phyloP scores from a whole-genome alignment of 1,140 invertebrate species.

The Agrypnia vestita region DNA sequence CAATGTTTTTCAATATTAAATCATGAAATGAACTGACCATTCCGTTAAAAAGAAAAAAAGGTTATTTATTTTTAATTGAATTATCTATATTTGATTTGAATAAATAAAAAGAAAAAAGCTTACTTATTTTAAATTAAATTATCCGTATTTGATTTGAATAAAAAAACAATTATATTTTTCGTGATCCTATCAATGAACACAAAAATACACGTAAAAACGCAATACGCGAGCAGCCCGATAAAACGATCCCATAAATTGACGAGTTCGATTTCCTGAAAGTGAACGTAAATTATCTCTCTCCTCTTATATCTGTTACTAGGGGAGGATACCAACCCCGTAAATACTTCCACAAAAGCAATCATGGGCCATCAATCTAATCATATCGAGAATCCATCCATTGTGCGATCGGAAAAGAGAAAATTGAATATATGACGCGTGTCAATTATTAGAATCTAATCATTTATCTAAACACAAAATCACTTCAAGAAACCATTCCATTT shows the following conservation, averaged over 20 bases:
- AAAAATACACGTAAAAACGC: neutral
- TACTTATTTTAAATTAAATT: too few relatives aligned
- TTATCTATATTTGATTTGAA: too few relatives aligned
- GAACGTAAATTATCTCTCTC: constrained; percentile 30
- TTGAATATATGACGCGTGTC: constrained; percentile 52
- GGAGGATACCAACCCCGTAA: constrained; percentile 27
- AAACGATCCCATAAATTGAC: constrained; percentile 2
- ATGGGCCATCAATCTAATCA: constrained; percentile 58
- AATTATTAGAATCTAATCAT: neutral
- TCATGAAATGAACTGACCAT: too few relatives aligned
- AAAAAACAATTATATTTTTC: too few relatives aligned
- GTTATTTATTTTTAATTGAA: too few relatives aligned
- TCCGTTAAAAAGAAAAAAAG: too few relatives aligned
- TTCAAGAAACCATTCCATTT: too few relatives aligned
- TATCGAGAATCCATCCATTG: constrained; percentile 52
- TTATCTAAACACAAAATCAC: neutral
- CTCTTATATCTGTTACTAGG: constrained; percentile 5
- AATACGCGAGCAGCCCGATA: neutral
- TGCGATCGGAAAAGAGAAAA: constrained; percentile 48
- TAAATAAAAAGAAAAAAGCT: too few relatives aligned
- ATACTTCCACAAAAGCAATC: constrained; percentile 50
- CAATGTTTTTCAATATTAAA: too few relatives aligned
- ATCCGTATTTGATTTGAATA: too few relatives aligned
- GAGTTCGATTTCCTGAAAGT: constrained; percentile 27
- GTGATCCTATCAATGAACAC: too few relatives aligned